Base-by-base conservation (phyloP, 2,113 vertebrate genomes). In the Cyprinodon brontotheroides region DNA sequence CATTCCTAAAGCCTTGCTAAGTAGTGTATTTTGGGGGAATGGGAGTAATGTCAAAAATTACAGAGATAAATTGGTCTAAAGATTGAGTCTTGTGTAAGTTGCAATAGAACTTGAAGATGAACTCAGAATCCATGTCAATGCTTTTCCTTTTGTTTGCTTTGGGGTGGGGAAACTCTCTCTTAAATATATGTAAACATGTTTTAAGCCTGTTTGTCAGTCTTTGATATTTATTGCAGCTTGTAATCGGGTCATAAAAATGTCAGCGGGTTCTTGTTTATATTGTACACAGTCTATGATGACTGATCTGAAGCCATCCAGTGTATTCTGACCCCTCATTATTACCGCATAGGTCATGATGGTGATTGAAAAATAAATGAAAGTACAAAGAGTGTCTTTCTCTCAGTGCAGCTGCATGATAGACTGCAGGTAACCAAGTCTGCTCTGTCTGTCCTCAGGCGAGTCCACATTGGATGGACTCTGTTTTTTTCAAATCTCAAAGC, bases 361-460 rank as follows among this genome's bases (percentile, higher is more conserved):
- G 76, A 36, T 75, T 63, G 20, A 61, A 68, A 74, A 86, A 80
- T 62, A 85, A 80, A 81, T 47, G 22, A 41, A 45, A 0, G 10
- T 12, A 86, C 68, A 85, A 85, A 86, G 65, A 57, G 63, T 39
- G 72, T 41, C 80, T 78, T 87, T 87, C 65, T 88, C 64, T 70
- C n/a, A 3, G 64, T 37, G 6, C 40, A 59, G 79, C 62, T 53
- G 69, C 13, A 65, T 15, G 74, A 84, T 69, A 29, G 20, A 10
- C 38, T 0, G 39, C 78, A 79, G 72, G 59, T 87, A 43, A 81
- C 78, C 43, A 70, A 29, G 72, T 79, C 79, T 62, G 62, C 37
- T 38, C 83, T 77, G 62, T 83, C 82, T 65, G 50, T 77, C 70
- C 59, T 66, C 40, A 11, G 66, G 65, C 20, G n/a, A 40, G 61